Conservation (phyloP, 1,140 invertebrate genomes). For the Halictus rubicundus region DNA sequence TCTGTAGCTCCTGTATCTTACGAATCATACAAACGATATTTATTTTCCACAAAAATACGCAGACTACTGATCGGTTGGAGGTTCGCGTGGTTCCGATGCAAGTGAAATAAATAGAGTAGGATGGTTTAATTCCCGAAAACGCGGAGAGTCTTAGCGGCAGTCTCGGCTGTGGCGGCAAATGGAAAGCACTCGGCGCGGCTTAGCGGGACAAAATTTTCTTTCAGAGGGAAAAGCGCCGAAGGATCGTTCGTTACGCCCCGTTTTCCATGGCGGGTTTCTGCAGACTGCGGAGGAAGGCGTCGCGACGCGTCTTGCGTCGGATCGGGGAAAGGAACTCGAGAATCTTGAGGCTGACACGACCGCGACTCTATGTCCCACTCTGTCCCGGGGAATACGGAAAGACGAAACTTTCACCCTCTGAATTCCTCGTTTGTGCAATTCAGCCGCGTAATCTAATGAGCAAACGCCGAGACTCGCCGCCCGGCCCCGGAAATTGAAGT, state of each 20-base stretch:
- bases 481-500: constrained; percentile 73
- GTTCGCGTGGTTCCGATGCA: not conserved
- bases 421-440: constrained; percentile 60
- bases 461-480: constrained; percentile 50
- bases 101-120: not conserved
- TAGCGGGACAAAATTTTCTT: constrained; percentile 31
- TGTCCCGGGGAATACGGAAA: not conserved
- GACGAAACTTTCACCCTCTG: constrained; percentile 44
- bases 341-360: constrained; percentile 28
- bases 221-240: not conserved
- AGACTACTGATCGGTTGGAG: not conserved
- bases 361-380: not conserved
- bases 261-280: constrained; percentile 6
- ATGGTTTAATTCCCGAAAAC: constrained; percentile 18
- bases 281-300: not conserved
- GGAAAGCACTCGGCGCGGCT: constrained; percentile 14
- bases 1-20: too few species aligned
- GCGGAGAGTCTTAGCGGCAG: not conserved
- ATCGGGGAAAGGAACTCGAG: constrained; percentile 25
- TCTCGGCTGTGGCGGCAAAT: not conserved
- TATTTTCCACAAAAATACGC: not conserved
- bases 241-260: constrained; percentile 37
- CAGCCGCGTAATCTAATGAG: constrained; percentile 63
- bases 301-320: not conserved
- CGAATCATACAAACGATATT: too few species aligned